A percentile compares a stretch with the other conserved stretches of the same genome.
These are phyloP conservation scores for Amphimallon solstitiale DNA, from an alignment of 2,888 invertebrate species.

Conservation along the genomic window DNA sequence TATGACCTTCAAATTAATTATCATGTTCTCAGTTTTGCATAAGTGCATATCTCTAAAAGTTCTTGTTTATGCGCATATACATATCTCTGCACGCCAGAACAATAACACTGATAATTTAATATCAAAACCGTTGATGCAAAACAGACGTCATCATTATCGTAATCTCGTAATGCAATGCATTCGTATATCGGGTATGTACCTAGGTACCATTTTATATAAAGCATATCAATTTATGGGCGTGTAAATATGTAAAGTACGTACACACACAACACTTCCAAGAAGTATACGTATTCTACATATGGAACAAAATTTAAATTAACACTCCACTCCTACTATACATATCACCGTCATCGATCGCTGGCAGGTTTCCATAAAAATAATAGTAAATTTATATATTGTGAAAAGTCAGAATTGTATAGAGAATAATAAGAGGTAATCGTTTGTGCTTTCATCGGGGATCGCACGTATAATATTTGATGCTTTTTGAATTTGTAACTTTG, in stretches of 20 bases:
- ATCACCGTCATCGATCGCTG: background rate
- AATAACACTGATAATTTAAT: background rate
- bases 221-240: constrained; percentile 7
- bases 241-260: constrained; percentile 9
- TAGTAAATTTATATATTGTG: background rate
- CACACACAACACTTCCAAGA: background rate
- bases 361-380: constrained; percentile 20
- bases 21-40: background rate
- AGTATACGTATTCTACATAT: background rate
- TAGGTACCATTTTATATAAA: constrained; percentile 17
- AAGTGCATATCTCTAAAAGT: background rate
- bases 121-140: background rate
- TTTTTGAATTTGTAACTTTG: no score
- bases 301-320: constrained; percentile 20
- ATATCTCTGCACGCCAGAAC: background rate
- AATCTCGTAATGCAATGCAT: background rate
- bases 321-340: background rate
- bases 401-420: no score
- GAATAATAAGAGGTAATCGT: no score
- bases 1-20: constrained; percentile 20
- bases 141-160: background rate
- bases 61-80: background rate
- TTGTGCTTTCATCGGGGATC: no score
- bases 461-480: no score
- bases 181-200: constrained; percentile 4